Evolutionary conservation across 1,140 invertebrate species (phyloP).

Genomic region (Hyposmocoma kahamanoa): DNA sequence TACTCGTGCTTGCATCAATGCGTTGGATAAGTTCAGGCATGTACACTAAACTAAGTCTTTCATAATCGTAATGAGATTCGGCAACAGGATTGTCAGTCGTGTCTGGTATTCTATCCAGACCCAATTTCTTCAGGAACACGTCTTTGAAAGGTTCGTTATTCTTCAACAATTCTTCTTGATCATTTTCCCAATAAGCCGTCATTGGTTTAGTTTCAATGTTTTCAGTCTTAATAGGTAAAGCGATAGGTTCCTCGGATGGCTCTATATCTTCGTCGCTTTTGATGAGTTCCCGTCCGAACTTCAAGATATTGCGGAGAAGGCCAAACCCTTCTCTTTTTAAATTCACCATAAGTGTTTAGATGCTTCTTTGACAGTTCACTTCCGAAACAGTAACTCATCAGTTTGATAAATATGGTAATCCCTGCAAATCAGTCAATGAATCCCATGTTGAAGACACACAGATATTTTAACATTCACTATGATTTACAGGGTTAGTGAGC

Average conservation of each 20-base stretch:
- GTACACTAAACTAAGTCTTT: conserved; percentile 37
- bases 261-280: conserved; percentile 37
- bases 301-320: conserved; percentile 43
- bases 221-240: conserved; percentile 11
- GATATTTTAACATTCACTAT: conserved; percentile 57
- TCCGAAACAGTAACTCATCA: conserved; percentile 46
- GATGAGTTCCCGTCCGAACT: conserved; percentile 37
- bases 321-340: conserved; percentile 55
- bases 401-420: conserved; percentile 56
- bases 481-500: conserved; percentile 33
- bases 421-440: conserved; percentile 69
- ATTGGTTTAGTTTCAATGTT: conserved; percentile 48
- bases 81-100: conserved; percentile 44
- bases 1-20: conserved; percentile 42
- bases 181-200: conserved; percentile 62
- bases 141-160: conserved; percentile 54
- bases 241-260: conserved; percentile 18
- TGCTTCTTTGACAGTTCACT: conserved; percentile 37
- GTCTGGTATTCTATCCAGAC: conserved; percentile 58
- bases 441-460: conserved; percentile 71
- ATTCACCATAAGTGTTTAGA: conserved; percentile 62
- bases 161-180: conserved; percentile 39
- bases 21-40: conserved; percentile 48
- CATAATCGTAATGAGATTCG: conserved; percentile 64
- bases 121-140: conserved; percentile 42